Conservation (phyloP, 2,888 invertebrate genomes). For the Chironomus tentans region DNA sequence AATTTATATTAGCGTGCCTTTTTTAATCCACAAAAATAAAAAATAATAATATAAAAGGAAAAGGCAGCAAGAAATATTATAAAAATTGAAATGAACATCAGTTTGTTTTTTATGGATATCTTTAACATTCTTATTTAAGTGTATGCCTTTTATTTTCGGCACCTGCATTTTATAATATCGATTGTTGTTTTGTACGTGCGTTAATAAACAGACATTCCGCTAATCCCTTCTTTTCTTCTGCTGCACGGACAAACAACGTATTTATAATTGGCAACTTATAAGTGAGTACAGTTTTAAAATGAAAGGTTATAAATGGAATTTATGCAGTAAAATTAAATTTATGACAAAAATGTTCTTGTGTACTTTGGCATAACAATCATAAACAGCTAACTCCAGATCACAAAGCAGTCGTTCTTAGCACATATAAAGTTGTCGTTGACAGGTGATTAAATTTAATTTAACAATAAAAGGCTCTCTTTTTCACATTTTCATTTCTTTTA, state of each 20-base stretch:
- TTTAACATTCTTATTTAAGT: background rate
- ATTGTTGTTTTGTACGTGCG: background rate
- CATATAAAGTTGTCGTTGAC: background rate
- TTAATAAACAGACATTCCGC: constrained; percentile 4
- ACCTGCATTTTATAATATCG: constrained; percentile 6
- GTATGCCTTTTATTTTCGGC: constrained; percentile 12
- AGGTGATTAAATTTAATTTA: constrained; percentile 20
- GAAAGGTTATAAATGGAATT: background rate
- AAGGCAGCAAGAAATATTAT: background rate
- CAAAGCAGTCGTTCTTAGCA: background rate
- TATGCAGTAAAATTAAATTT: constrained; percentile 10
- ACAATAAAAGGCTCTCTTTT: background rate
- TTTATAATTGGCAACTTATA: background rate
- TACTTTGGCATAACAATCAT: background rate
- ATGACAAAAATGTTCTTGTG: background rate
- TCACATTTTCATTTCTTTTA: background rate
- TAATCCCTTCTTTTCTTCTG: background rate
- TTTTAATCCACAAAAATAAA: too few relatives aligned
- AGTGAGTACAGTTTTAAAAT: background rate
- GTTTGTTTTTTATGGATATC: background rate
- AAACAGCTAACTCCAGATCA: background rate
- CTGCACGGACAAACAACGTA: background rate
- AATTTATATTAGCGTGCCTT: background rate
- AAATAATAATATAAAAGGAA: too few relatives aligned
- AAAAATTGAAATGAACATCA: background rate